Evolutionary conservation across 92 coral and sea anemone species (phyloP).

Genomic region (Umimayanthus kanabou): DNA sequence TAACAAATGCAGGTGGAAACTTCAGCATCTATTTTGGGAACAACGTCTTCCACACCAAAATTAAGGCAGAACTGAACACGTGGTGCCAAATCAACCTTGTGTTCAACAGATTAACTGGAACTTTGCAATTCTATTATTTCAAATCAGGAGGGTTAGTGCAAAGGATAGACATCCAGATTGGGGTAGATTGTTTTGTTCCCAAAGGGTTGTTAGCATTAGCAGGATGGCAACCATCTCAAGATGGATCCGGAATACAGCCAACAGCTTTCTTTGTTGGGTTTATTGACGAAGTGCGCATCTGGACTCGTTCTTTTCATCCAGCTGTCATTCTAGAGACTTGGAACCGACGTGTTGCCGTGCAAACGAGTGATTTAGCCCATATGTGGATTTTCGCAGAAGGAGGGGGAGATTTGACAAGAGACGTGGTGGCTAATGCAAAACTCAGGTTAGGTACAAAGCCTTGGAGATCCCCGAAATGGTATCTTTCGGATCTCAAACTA

Average conservation of each 20-base stretch:
- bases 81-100: constrained; percentile 63
- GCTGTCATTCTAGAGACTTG: constrained; percentile 62
- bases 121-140: constrained; percentile 65
- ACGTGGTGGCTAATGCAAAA: constrained; percentile 34
- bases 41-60: constrained; percentile 41
- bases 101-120: constrained; percentile 38
- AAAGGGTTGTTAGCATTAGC: constrained; percentile 64
- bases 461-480: constrained; percentile 65
- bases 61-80: constrained; percentile 47
- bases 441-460: constrained; percentile 51
- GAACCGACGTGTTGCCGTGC: constrained; percentile 46
- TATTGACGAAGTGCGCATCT: constrained; percentile 62
- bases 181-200: constrained; percentile 49
- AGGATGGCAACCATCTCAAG: constrained; percentile 70
- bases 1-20: constrained; percentile 43
- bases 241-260: constrained; percentile 58
- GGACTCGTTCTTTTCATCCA: constrained; percentile 68
- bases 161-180: constrained; percentile 47
- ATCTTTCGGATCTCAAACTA: constrained; percentile 50
- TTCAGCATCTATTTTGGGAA: constrained; percentile 53
- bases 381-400: constrained; percentile 63
- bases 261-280: constrained; percentile 56
- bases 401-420: constrained; percentile 50
- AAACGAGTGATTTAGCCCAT: constrained; percentile 48
- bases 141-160: constrained; percentile 48